phyloP scores from a whole-genome alignment of 2,888 invertebrate species.

The Mimumesa dahlbomi region DNA sequence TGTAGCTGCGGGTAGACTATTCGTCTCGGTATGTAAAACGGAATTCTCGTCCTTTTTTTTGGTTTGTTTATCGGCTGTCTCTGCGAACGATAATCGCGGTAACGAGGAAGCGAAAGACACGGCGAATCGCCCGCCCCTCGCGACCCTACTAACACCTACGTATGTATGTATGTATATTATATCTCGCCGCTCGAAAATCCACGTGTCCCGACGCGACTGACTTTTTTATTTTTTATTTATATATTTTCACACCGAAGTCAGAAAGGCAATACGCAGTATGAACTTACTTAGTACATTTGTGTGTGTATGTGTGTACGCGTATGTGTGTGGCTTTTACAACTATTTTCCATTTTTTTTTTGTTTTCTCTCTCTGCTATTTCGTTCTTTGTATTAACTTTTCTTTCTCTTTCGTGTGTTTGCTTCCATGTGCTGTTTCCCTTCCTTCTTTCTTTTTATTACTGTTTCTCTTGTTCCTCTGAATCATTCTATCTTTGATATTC shows the following conservation, averaged over 20 bases:
- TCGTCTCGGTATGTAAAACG: no score
- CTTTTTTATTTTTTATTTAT: conserved; percentile 73
- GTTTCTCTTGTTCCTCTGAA: conserved; percentile 1
- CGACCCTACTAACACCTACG: conserved; percentile 7
- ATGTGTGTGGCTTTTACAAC: conserved; percentile 70
- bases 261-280: conserved; percentile 81
- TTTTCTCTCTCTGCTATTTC: conserved; percentile 38
- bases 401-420: conserved; percentile 9
- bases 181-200: conserved; percentile 53
- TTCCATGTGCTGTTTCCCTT: conserved; percentile 26
- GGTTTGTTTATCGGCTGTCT: no score
- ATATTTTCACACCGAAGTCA: conserved; percentile 80
- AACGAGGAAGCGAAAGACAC: no score
- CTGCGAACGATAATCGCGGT: no score
- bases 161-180: conserved; percentile 25
- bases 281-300: conserved; percentile 79
- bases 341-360: conserved; percentile 53
- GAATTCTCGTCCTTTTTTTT: no score
- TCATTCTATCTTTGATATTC: not conserved
- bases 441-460: conserved; percentile 4
- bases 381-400: conserved; percentile 11
- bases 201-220: conserved; percentile 71
- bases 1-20: no score
- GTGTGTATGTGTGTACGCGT: conserved; percentile 71
- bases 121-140: not conserved